A percentile compares a stretch with the other conserved stretches of the same genome.
Evolutionary conservation across 2,797 vertebrate species (phyloP).

Genomic region (Cephalopachus bancanus): DNA sequence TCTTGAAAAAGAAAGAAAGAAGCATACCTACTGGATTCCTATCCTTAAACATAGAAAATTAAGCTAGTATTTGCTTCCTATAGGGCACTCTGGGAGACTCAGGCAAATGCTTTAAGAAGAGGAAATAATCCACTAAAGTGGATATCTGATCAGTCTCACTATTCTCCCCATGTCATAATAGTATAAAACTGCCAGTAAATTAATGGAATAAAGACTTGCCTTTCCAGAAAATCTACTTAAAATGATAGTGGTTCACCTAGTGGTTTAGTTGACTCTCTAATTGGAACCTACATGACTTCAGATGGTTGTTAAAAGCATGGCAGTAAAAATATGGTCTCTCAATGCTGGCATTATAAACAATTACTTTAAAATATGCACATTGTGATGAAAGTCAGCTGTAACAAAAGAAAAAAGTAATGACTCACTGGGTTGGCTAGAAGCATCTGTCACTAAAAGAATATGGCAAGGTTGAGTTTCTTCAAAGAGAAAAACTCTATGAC

Average conservation of each 20-base stretch:
- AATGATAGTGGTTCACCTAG: background rate
- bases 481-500: background rate
- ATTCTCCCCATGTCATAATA: background rate
- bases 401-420: background rate
- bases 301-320: background rate
- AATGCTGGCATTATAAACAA: background rate
- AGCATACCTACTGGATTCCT: background rate
- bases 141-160: background rate
- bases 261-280: background rate
- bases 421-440: slow-evolving; percentile 19
- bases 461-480: background rate
- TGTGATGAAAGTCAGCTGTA: background rate
- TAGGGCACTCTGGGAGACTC: background rate
- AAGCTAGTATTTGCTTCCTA: background rate
- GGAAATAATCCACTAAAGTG: background rate
- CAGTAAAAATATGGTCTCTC: background rate
- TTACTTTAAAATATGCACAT: background rate
- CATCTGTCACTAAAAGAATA: background rate
- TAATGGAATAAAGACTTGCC: background rate
- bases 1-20: too few relatives aligned
- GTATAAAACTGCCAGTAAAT: background rate
- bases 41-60: background rate
- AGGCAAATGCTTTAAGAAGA: background rate
- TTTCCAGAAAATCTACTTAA: background rate
- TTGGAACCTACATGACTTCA: background rate